Percentiles rank a stretch among this genome's conserved stretches.
phyloP scores from a whole-genome alignment of 2,797 vertebrate genomes.

The Siniperca obscura region DNA sequence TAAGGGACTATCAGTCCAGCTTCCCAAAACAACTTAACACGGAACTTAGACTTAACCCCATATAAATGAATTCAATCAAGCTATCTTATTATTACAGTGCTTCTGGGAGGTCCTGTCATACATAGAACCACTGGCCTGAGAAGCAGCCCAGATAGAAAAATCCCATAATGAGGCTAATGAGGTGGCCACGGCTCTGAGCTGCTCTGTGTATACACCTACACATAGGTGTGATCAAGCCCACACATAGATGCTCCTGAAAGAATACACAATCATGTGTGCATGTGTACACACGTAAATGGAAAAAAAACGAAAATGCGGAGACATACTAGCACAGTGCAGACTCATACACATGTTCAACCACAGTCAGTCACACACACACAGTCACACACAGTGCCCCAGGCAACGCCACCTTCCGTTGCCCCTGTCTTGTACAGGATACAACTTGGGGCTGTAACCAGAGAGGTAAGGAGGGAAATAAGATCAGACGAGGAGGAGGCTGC shows the following conservation, averaged over 20 bases:
- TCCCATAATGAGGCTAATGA: constrained; percentile 69
- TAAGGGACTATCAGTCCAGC: constrained; percentile 30
- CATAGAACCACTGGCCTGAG: constrained; percentile 39
- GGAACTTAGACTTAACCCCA: background rate
- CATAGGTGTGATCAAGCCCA: constrained; percentile 18
- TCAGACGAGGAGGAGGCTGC: constrained; percentile 15
- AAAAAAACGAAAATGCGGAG: background rate
- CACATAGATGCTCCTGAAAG: background rate
- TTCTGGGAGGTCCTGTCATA: constrained; percentile 53
- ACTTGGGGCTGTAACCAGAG: constrained; percentile 23
- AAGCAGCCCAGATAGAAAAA: constrained; percentile 39
- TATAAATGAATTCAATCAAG: too few species aligned
- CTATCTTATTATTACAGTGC: constrained; percentile 50
- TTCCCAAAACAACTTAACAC: constrained; percentile 46
- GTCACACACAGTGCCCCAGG: constrained; percentile 14
- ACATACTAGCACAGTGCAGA: background rate
- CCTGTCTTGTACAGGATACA: constrained; percentile 14
- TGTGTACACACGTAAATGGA: background rate
- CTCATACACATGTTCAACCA: background rate
- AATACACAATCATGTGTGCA: background rate
- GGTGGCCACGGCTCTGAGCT: constrained; percentile 32
- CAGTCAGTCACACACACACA: constrained; percentile 19
- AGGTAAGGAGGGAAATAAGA: constrained; percentile 10
- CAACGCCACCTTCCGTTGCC: constrained; percentile 25
- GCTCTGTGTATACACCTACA: constrained; percentile 30